Percentiles rank a stretch among this genome's conserved stretches.
Evolutionary conservation across 1,140 invertebrate species (phyloP).

Genomic region (Macrobrachium nipponense): DNA sequence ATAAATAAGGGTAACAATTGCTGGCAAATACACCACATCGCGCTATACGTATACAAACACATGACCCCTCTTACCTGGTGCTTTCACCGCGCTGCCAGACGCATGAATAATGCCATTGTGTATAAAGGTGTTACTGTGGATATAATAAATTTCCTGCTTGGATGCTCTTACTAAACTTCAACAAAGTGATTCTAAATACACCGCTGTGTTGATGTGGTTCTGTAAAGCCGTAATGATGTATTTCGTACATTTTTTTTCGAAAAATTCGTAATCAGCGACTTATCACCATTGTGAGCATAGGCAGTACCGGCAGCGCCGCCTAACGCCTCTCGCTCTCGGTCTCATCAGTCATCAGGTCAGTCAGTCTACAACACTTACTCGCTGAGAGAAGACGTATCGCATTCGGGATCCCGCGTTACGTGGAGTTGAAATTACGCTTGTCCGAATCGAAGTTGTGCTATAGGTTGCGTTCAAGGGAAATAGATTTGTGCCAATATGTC

Average conservation of each 20-base stretch:
- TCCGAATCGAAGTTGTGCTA: too few species aligned
- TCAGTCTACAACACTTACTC: not conserved
- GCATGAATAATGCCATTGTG: not conserved
- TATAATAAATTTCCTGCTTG: not conserved
- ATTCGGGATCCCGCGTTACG: not conserved
- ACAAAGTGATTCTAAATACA: not conserved
- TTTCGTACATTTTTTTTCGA: not conserved
- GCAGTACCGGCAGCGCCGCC: too few species aligned
- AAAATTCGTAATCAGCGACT: not conserved
- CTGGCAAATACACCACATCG: not conserved
- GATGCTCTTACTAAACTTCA: not conserved
- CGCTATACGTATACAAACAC: conserved; percentile 13
- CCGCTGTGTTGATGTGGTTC: too few species aligned
- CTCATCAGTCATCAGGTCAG: not conserved
- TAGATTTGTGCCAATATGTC: conserved; percentile 17
- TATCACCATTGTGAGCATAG: not conserved
- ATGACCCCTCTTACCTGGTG: conserved; percentile 1
- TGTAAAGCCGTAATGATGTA: not conserved
- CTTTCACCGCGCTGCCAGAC: conserved; percentile 7
- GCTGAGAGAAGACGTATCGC: too few species aligned
- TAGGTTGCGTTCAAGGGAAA: not conserved
- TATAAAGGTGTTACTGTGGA: not conserved
- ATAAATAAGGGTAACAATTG: too few species aligned
- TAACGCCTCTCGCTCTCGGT: too few species aligned
- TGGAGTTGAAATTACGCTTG: too few species aligned